Evolutionary conservation across 2,113 vertebrate species (phyloP).

Genomic region (Junco hyemalis): DNA sequence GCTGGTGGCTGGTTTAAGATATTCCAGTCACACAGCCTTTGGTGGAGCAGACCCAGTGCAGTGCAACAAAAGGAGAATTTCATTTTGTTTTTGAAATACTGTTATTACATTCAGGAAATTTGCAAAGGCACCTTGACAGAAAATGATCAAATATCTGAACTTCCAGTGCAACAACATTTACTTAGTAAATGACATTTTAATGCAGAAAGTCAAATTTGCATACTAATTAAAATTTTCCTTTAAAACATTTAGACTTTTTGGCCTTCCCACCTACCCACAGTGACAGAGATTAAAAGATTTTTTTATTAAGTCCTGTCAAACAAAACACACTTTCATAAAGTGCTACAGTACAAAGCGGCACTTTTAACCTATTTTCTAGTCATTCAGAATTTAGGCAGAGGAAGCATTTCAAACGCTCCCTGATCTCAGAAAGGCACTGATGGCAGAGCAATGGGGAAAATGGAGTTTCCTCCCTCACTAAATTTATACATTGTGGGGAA

Average conservation of each 20-base stretch:
- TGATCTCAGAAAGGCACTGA: neutral
- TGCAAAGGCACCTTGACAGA: conserved; percentile 79
- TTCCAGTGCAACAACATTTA: conserved; percentile 71
- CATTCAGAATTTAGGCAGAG: conserved; percentile 29
- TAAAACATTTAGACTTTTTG: conserved; percentile 77
- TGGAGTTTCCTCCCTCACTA: neutral
- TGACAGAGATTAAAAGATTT: conserved; percentile 74
- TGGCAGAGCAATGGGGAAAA: neutral
- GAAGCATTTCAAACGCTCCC: neutral
- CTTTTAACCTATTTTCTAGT: neutral
- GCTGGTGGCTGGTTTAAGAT: neutral
- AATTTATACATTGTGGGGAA: conserved; percentile 3
- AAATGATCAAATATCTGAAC: conserved; percentile 76
- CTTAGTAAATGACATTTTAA: conserved; percentile 82
- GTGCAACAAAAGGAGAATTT: conserved; percentile 54
- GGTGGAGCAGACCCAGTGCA: conserved; percentile 32
- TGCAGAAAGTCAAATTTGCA: conserved; percentile 76
- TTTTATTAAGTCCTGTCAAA: conserved; percentile 72
- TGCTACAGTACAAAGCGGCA: neutral
- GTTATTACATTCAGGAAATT: conserved; percentile 65
- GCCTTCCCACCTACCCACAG: conserved; percentile 66
- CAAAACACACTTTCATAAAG: conserved; percentile 35
- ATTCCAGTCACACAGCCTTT: conserved; percentile 59
- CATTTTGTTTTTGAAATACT: conserved; percentile 72
- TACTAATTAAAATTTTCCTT: conserved; percentile 82